Percentiles rank a stretch among this genome's conserved stretches.
phyloP scores from a whole-genome alignment of 2,797 vertebrate species.

The Bovichtus variegatus region DNA sequence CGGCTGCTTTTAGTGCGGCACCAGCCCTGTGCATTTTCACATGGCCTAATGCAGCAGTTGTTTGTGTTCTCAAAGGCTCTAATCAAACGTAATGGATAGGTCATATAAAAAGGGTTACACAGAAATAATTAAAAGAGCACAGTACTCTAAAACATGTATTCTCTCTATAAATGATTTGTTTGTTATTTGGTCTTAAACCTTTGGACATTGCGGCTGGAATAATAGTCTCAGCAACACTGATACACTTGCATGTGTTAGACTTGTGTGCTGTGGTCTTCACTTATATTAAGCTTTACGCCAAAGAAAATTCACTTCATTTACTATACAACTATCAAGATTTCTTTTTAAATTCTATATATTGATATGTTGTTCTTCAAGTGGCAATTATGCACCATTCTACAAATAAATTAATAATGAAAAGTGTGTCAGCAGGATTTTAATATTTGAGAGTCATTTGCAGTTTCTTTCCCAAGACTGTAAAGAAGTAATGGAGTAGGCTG shows the following conservation, averaged over 20 bases:
- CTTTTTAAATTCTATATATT: too few species aligned
- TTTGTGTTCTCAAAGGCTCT: slow-evolving; percentile 10
- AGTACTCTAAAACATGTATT: background rate
- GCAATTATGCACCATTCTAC: background rate
- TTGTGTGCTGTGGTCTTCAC: background rate
- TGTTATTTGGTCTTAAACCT: background rate
- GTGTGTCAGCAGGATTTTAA: slow-evolving; percentile 3
- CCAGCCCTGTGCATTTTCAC: slow-evolving; percentile 8
- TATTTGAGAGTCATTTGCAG: background rate
- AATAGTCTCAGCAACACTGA: background rate
- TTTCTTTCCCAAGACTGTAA: slow-evolving; percentile 1
- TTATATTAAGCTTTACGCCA: background rate
- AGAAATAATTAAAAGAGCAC: background rate
- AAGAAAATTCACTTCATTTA: background rate
- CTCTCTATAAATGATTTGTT: background rate
- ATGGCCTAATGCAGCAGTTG: background rate
- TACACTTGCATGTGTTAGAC: background rate
- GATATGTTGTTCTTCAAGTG: background rate
- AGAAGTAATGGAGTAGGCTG: background rate
- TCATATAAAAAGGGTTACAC: slow-evolving; percentile 8
- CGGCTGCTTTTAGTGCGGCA: slow-evolving; percentile 18
- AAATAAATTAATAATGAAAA: background rate
- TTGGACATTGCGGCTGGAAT: background rate
- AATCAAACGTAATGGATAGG: slow-evolving; percentile 7
- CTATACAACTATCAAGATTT: background rate